Evolutionary conservation across 1,140 invertebrate species (phyloP).

Genomic region (Lepidurus packardi): DNA sequence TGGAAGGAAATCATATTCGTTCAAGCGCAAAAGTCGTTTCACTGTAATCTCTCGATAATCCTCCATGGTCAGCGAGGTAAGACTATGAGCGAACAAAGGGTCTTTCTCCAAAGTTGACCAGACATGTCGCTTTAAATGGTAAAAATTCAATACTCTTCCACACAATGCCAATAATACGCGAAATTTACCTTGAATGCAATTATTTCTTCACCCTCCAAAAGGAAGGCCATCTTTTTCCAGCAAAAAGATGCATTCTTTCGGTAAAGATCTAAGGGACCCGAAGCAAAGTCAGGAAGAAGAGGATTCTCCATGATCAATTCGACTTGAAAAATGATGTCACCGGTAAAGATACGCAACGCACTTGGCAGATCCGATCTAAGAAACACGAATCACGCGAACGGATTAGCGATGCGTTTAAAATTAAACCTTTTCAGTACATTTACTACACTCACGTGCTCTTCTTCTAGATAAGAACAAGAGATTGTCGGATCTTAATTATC

Average conservation of each 20-base stretch:
- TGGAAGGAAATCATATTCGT: conserved; percentile 57
- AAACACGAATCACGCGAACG: no score
- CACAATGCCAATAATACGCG: neutral
- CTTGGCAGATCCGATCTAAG: no score
- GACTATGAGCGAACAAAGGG: conserved; percentile 63
- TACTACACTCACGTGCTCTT: no score
- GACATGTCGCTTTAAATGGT: conserved; percentile 62
- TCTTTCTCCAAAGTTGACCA: conserved; percentile 75
- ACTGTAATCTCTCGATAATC: conserved; percentile 57
- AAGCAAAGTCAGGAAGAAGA: conserved; percentile 52
- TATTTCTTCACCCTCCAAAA: conserved; percentile 64
- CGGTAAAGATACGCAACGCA: no score
- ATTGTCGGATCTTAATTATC: no score
- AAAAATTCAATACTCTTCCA: conserved; percentile 28
- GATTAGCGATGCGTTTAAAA: no score
- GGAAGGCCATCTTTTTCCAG: conserved; percentile 68
- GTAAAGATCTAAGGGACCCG: conserved; percentile 64
- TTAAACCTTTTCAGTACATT: no score
- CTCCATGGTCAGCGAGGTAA: conserved; percentile 51
- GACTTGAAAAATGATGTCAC: no score
- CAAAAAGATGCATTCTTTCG: conserved; percentile 66
- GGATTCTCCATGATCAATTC: neutral
- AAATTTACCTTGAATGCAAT: conserved; percentile 56
- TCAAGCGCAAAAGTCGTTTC: conserved; percentile 55
- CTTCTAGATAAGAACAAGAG: no score